phyloP scores from a whole-genome alignment of 2,113 vertebrate genomes.

The Genyomyrus donnyi region DNA sequence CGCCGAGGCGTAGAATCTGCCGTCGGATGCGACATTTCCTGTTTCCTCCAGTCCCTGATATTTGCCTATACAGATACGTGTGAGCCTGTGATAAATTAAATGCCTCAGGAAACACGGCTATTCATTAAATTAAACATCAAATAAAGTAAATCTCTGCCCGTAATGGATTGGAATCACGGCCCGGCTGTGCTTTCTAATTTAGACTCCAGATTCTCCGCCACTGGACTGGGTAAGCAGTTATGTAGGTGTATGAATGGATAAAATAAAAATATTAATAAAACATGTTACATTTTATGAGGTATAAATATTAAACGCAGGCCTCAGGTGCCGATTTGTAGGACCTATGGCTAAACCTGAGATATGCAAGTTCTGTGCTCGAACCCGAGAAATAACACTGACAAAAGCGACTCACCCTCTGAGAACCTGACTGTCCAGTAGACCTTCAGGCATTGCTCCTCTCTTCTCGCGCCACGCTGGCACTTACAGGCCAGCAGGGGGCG shows the following conservation, averaged over 20 bases:
- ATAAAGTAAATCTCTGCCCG: not conserved
- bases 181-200: not conserved
- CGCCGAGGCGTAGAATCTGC: not conserved
- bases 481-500: slow-evolving; percentile 74
- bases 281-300: not conserved
- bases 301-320: not conserved
- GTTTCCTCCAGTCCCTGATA: not conserved
- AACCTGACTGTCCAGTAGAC: slow-evolving; percentile 79
- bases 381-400: not conserved
- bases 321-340: not conserved
- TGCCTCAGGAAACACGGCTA: not conserved
- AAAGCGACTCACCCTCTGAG: slow-evolving; percentile 62
- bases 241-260: not conserved
- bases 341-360: not conserved
- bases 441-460: slow-evolving; percentile 73
- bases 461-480: slow-evolving; percentile 76
- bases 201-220: not conserved
- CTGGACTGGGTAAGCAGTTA: not conserved
- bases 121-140: slow-evolving; percentile 9
- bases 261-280: slow-evolving; percentile 3
- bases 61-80: not conserved
- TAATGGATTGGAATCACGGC: not conserved
- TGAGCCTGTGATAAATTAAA: not conserved
- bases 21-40: not conserved
- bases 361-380: not conserved